These are phyloP conservation scores for Caenorhabditis plicata DNA, from an alignment of 2,888 invertebrate genomes.

Conservation along the genomic window DNA sequence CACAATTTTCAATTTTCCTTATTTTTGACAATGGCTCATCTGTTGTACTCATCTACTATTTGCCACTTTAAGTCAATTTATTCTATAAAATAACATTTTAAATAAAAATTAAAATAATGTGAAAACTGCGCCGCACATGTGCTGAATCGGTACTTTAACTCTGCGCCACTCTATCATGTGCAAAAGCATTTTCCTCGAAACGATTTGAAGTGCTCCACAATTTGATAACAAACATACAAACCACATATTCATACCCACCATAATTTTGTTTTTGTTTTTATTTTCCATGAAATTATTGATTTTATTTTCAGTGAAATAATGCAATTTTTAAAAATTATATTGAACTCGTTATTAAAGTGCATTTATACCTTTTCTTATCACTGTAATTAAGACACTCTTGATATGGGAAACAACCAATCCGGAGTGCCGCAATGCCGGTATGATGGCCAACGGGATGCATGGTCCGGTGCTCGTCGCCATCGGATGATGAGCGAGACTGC, in stretches of 20 bases:
- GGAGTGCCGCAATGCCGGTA: constrained; percentile 17
- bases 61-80: background rate
- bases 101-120: background rate
- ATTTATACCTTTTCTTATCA: background rate
- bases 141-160: background rate
- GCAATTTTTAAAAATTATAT: too few species aligned
- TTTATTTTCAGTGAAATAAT: too few species aligned
- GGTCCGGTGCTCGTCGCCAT: constrained; percentile 21
- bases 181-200: background rate
- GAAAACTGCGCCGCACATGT: background rate
- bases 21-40: background rate
- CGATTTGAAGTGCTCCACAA: background rate
- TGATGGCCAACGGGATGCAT: constrained; percentile 6
- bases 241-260: too few species aligned
- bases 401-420: constrained; percentile 34
- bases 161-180: background rate
- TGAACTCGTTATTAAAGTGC: too few species aligned
- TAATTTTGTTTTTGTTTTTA: background rate
- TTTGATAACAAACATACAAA: too few species aligned
- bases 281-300: background rate
- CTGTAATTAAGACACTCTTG: background rate
- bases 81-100: background rate
- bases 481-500: constrained; percentile 38
- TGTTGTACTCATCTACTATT: background rate
- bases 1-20: background rate